These are phyloP conservation scores for Lepus oiostolus DNA, from an alignment of 2,797 vertebrate species.

Conservation along the genomic window DNA sequence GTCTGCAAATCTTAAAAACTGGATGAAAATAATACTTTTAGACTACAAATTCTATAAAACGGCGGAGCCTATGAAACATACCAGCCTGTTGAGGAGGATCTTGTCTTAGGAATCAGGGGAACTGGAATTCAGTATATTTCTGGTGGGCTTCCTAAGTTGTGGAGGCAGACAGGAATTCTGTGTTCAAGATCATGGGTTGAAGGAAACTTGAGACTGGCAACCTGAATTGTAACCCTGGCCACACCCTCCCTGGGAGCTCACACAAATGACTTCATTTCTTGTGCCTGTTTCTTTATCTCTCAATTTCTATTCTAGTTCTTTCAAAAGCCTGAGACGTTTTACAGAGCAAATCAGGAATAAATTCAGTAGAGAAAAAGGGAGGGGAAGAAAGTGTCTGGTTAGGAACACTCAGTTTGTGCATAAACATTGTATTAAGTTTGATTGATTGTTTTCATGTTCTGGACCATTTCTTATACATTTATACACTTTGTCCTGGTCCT, in stretches of 20 bases:
- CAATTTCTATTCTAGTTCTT: conserved; percentile 55
- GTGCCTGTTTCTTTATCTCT: conserved; percentile 32
- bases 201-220: conserved; percentile 35
- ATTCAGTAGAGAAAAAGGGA: background rate
- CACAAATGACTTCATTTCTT: conserved; percentile 64
- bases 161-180: background rate
- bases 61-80: background rate
- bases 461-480: conserved; percentile 36
- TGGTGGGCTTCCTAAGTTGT: background rate
- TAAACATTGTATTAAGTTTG: background rate
- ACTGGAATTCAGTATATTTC: background rate
- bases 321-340: conserved; percentile 48
- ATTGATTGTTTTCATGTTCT: conserved; percentile 37
- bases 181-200: conserved; percentile 30
- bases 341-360: conserved; percentile 42
- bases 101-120: background rate
- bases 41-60: conserved; percentile 53
- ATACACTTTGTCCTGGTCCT: conserved; percentile 45
- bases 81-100: background rate
- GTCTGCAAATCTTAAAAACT: conserved; percentile 29
- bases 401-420: conserved; percentile 16
- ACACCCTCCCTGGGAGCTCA: conserved; percentile 10
- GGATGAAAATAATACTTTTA: conserved; percentile 9
- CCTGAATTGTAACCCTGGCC: conserved; percentile 41
- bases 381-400: background rate